Evolutionary conservation across 2,888 invertebrate species (phyloP).

Genomic region (Amiota mariae): DNA sequence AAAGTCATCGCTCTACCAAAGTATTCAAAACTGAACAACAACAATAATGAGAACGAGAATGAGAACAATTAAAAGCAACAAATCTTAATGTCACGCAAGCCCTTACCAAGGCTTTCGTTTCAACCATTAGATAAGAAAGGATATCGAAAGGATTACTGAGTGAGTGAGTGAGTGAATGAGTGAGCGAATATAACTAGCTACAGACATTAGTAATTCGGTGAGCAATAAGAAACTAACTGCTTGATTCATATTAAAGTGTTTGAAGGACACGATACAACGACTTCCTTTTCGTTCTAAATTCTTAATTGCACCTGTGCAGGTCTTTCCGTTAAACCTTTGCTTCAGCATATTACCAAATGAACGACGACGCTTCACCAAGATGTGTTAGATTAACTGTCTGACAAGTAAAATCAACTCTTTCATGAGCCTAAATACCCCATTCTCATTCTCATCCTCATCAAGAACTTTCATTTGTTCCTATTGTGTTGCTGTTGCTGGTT

Average conservation of each 20-base stretch:
- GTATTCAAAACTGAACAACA: no score
- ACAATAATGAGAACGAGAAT: no score
- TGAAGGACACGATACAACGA: conserved; percentile 34
- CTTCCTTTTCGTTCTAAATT: conserved; percentile 60
- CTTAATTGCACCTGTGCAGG: conserved; percentile 68
- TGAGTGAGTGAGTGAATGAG: not conserved
- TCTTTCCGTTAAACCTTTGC: conserved; percentile 62
- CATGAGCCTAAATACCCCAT: conserved; percentile 26
- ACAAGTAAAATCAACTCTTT: conserved; percentile 52
- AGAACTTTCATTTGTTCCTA: conserved; percentile 13
- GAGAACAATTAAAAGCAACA: conserved; percentile 49
- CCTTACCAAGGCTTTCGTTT: conserved; percentile 36
- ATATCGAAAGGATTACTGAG: conserved; percentile 37
- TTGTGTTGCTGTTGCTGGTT: conserved; percentile 50
- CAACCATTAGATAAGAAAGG: conserved; percentile 21
- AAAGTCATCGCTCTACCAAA: no score
- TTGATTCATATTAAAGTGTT: not conserved
- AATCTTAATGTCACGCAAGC: conserved; percentile 66
- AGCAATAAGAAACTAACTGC: conserved; percentile 1
- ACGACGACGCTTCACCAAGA: conserved; percentile 51
- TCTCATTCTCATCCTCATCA: no score
- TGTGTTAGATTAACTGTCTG: conserved; percentile 70
- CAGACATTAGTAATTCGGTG: conserved; percentile 10
- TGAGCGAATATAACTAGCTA: not conserved
- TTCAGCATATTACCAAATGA: conserved; percentile 27